These are phyloP conservation scores for Hydrochoerus hydrochaeris DNA, from an alignment of 2,113 vertebrate species.

Conservation along the genomic window DNA sequence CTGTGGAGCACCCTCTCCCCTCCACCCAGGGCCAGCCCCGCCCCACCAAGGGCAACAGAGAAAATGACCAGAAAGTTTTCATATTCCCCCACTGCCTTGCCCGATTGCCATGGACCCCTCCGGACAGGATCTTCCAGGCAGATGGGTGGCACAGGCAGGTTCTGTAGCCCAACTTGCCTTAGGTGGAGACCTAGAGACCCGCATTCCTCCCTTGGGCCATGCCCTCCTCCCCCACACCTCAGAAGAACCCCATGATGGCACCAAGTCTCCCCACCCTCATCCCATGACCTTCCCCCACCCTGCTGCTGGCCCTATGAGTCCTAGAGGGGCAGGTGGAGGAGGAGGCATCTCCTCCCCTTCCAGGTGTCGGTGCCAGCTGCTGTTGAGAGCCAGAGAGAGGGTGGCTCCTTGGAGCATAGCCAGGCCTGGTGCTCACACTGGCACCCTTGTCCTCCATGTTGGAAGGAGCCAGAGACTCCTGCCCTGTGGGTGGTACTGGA, in stretches of 20 bases:
- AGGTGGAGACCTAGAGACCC: no score
- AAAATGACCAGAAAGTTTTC: background rate
- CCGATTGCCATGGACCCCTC: rapidly evolving
- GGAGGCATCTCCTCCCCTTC: background rate
- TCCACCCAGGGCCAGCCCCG: no score
- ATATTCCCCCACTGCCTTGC: background rate
- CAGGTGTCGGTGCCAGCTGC: background rate
- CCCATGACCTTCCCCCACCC: background rate
- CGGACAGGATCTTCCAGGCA: background rate
- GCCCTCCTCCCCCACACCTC: background rate
- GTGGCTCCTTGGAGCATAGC: background rate
- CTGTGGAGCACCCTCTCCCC: background rate
- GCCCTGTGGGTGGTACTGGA: background rate
- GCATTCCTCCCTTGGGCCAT: background rate
- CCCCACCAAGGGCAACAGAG: background rate
- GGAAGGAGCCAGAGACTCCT: background rate
- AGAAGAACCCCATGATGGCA: background rate
- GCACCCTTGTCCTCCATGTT: background rate
- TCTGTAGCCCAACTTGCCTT: background rate
- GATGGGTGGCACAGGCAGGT: background rate
- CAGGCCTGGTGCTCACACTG: background rate
- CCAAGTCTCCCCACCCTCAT: background rate
- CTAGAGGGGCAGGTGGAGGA: background rate
- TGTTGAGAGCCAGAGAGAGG: background rate
- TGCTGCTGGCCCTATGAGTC: background rate